phyloP scores from a whole-genome alignment of 2,113 vertebrate species.

The Pangasianodon hypophthalmus region DNA sequence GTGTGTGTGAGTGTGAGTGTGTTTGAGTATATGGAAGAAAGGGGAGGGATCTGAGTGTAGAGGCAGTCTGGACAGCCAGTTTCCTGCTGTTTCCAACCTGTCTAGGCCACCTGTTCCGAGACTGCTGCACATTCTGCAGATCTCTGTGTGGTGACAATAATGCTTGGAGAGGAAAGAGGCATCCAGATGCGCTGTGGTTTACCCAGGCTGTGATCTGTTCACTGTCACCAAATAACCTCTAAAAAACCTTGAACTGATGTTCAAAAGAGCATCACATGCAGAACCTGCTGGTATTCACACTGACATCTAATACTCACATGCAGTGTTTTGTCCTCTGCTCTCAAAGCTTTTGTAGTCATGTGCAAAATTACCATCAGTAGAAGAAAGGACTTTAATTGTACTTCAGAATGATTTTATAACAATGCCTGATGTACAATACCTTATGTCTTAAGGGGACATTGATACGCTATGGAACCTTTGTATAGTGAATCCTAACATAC shows the following conservation, averaged over 20 bases:
- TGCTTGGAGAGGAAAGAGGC: not conserved
- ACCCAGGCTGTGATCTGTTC: not conserved
- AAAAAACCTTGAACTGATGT: constrained; percentile 7
- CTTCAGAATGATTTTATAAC: constrained; percentile 1
- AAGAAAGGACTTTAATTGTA: not conserved
- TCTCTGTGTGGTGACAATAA: constrained; percentile 2
- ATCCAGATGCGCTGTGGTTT: constrained; percentile 35
- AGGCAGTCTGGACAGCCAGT: constrained; percentile 36
- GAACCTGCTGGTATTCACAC: not conserved
- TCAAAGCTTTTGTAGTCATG: not conserved
- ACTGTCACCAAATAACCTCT: constrained; percentile 15
- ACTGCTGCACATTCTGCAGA: constrained; percentile 11
- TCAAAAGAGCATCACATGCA: not conserved
- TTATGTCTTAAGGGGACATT: not conserved
- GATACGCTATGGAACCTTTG: not conserved
- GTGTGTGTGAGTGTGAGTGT: not conserved
- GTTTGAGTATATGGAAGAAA: not conserved
- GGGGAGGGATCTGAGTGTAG: constrained; percentile 22
- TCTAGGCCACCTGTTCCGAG: constrained; percentile 47
- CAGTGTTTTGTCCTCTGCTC: not conserved
- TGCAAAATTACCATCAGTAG: not conserved
- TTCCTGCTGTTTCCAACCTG: constrained; percentile 54
- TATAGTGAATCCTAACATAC: not conserved
- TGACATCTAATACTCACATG: not conserved
- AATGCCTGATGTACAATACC: not conserved